A percentile compares a stretch with the other conserved stretches of the same genome.
Conservation (phyloP, 1,140 invertebrate genomes). For the Ceratosolen fusciceps region DNA sequence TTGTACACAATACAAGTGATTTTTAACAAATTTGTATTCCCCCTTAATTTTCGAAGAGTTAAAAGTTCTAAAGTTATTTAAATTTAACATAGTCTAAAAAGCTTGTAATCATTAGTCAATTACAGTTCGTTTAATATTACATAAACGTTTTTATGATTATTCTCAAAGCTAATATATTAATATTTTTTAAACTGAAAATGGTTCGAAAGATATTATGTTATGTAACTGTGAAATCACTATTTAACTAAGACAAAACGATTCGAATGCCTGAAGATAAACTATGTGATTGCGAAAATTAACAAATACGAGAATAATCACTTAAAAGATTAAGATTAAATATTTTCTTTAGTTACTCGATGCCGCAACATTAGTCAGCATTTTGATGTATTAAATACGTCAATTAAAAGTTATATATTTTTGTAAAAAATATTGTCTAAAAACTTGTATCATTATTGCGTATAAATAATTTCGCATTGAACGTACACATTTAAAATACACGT, state of each 20-base stretch:
- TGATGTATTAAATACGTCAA: background rate
- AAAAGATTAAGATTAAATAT: constrained; percentile 5
- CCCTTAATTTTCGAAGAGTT: background rate
- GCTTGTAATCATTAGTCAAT: background rate
- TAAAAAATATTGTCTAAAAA: background rate
- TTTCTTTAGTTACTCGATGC: background rate
- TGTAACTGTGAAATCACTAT: background rate
- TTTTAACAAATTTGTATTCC: too few species aligned
- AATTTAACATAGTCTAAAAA: background rate
- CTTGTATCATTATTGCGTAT: background rate
- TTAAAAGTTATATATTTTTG: background rate
- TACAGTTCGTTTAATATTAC: background rate
- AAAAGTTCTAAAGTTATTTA: background rate
- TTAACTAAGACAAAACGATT: background rate
- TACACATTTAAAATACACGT: background rate
- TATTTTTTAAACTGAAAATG: background rate
- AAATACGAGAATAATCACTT: background rate
- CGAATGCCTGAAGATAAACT: background rate
- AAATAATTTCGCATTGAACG: background rate
- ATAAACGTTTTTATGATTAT: background rate
- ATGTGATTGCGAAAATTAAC: background rate
- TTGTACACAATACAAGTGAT: too few species aligned
- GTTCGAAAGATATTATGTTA: background rate
- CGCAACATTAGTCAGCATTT: background rate
- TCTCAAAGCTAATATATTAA: background rate